These are phyloP conservation scores for Hymenochirus boettgeri DNA, from an alignment of 2,113 vertebrate species.

Conservation along the genomic window DNA sequence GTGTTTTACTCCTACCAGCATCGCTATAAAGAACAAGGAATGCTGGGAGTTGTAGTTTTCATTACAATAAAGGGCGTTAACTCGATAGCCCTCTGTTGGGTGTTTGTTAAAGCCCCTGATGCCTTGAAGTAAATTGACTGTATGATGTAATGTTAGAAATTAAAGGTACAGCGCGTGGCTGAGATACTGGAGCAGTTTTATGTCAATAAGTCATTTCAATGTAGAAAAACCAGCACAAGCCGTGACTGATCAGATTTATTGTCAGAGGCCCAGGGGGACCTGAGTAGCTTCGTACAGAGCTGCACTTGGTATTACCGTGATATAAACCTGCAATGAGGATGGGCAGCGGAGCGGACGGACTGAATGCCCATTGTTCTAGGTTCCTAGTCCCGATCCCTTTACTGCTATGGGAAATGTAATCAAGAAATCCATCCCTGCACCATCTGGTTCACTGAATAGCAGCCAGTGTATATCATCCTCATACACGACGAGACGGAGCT, in stretches of 20 bases:
- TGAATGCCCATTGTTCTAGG: conserved; percentile 25
- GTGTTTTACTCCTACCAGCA: too few species aligned
- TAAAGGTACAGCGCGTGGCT: too few species aligned
- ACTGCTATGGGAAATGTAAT: conserved; percentile 36
- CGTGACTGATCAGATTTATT: not conserved
- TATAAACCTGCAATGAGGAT: conserved; percentile 14
- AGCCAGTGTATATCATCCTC: conserved; percentile 24
- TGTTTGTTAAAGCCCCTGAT: too few species aligned
- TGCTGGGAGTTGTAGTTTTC: too few species aligned
- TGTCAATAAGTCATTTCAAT: conserved; percentile 14
- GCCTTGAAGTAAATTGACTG: too few species aligned
- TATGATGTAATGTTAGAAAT: too few species aligned
- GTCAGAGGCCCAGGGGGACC: not conserved
- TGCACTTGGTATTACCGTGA: conserved; percentile 9
- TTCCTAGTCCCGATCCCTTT: conserved; percentile 20
- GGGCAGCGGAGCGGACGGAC: conserved; percentile 4
- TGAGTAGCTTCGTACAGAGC: not conserved
- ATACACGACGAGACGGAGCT: not conserved
- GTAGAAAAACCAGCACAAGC: conserved; percentile 7
- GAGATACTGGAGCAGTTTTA: too few species aligned
- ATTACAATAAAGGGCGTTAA: too few species aligned
- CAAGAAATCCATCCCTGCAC: conserved; percentile 26
- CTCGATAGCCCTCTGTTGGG: too few species aligned
- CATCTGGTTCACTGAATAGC: conserved; percentile 32
- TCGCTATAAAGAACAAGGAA: too few species aligned